These are phyloP conservation scores for Eupeodes luniger DNA, from an alignment of 2,888 invertebrate species.

Conservation along the genomic window DNA sequence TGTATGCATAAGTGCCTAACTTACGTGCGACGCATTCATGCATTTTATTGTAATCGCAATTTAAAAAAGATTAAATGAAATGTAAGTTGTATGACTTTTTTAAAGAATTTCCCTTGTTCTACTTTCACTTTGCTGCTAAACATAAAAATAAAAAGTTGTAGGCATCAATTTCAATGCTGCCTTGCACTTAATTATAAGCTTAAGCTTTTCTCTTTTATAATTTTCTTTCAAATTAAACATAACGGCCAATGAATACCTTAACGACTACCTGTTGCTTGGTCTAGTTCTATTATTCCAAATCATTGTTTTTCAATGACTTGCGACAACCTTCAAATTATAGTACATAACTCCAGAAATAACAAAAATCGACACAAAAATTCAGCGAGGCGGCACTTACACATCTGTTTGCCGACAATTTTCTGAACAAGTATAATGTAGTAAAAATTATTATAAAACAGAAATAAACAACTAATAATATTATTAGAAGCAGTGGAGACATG, in stretches of 20 bases:
- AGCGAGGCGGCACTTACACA: constrained; percentile 20
- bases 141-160: neutral
- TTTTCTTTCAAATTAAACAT: neutral
- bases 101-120: constrained; percentile 30
- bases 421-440: constrained; percentile 28
- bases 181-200: constrained; percentile 11
- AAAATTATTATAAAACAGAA: constrained; percentile 54
- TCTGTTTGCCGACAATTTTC: constrained; percentile 26
- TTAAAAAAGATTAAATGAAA: no score
- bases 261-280: constrained; percentile 39
- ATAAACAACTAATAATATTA: constrained; percentile 6
- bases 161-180: neutral
- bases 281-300: constrained; percentile 36
- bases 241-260: neutral
- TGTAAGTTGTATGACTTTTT: constrained; percentile 6
- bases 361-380: constrained; percentile 48
- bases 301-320: constrained; percentile 49
- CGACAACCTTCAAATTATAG: constrained; percentile 33
- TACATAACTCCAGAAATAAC: constrained; percentile 46
- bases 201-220: neutral
- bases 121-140: neutral
- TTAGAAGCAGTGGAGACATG: neutral
- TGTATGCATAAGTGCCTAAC: no score
- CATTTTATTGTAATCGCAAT: neutral
- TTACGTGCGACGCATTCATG: neutral